Conservation (phyloP, 2,797 vertebrate genomes). For the Podarcis siculus region DNA sequence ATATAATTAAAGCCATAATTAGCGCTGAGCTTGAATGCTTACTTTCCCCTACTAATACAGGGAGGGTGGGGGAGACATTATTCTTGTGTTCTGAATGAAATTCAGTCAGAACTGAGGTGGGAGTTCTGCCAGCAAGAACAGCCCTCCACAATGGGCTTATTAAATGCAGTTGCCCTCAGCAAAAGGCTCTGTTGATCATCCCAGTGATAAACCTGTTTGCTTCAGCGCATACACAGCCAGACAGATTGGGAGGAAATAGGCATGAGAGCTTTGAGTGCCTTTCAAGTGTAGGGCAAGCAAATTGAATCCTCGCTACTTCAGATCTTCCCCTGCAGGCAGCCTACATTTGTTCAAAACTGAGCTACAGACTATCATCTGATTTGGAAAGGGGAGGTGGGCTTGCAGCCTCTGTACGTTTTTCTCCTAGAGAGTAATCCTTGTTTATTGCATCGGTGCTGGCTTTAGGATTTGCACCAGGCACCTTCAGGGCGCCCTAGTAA, state of each 20-base stretch:
- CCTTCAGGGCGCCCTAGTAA: too few species aligned
- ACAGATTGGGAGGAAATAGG: slow-evolving; percentile 63
- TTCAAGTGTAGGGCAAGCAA: slow-evolving; percentile 69
- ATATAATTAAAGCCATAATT: slow-evolving; percentile 54
- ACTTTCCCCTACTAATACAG: slow-evolving; percentile 57
- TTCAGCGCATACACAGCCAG: slow-evolving; percentile 72
- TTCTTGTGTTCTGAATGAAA: background rate
- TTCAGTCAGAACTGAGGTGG: slow-evolving; percentile 57
- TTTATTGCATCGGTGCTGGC: slow-evolving; percentile 34
- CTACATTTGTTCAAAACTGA: slow-evolving; percentile 73
- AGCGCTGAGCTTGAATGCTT: slow-evolving; percentile 56
- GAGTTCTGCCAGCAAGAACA: slow-evolving; percentile 53
- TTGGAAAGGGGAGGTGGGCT: slow-evolving; percentile 63
- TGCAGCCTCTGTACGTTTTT: slow-evolving; percentile 62
- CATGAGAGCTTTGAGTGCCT: slow-evolving; percentile 55
- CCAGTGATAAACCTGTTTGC: slow-evolving; percentile 68
- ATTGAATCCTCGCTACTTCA: slow-evolving; percentile 63
- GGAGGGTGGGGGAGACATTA: slow-evolving; percentile 56
- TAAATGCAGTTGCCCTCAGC: slow-evolving; percentile 67
- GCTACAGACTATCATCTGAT: slow-evolving; percentile 66
- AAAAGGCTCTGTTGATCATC: slow-evolving; percentile 67
- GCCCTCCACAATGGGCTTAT: slow-evolving; percentile 64
- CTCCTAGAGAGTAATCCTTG: slow-evolving; percentile 56
- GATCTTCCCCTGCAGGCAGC: slow-evolving; percentile 65
- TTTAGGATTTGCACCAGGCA: background rate